phyloP scores from a whole-genome alignment of 2,113 vertebrate species.

The Megaceryle maxima region DNA sequence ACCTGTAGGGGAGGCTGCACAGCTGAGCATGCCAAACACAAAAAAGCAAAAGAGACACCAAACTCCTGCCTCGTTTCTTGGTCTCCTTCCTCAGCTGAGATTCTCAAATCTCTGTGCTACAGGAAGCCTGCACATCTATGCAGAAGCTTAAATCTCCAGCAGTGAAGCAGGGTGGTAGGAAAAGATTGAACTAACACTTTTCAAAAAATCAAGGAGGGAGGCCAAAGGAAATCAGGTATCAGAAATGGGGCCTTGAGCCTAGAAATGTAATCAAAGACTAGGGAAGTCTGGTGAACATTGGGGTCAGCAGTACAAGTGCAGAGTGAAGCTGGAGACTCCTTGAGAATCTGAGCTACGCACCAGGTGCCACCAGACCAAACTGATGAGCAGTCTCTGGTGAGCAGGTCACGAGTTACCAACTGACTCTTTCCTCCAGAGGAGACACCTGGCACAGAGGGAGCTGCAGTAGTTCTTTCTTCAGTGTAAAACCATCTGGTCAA shows the following conservation, averaged over 20 bases:
- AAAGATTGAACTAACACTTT: not conserved
- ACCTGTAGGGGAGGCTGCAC: not conserved
- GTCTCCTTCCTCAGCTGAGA: not conserved
- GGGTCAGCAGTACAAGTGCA: not conserved
- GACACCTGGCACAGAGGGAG: not conserved
- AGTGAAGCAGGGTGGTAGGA: not conserved
- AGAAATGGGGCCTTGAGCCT: not conserved
- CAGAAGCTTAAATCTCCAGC: not conserved
- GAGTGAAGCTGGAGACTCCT: not conserved
- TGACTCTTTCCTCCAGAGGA: not conserved
- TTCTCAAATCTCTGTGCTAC: not conserved
- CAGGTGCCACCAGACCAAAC: not conserved
- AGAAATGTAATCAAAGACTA: not conserved
- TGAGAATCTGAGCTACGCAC: not conserved
- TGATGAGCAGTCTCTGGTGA: not conserved
- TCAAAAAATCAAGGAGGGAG: not conserved
- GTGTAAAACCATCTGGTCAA: not conserved
- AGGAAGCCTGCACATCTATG: not conserved
- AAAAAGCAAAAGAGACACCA: not conserved
- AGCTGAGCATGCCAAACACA: not conserved
- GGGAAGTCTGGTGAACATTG: not conserved
- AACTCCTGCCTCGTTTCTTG: not conserved
- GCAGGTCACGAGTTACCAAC: not conserved
- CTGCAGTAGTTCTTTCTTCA: not conserved
- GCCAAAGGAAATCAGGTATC: not conserved